Evolutionary conservation across 2,113 vertebrate species (phyloP).

Genomic region (Burhinus oedicnemus): DNA sequence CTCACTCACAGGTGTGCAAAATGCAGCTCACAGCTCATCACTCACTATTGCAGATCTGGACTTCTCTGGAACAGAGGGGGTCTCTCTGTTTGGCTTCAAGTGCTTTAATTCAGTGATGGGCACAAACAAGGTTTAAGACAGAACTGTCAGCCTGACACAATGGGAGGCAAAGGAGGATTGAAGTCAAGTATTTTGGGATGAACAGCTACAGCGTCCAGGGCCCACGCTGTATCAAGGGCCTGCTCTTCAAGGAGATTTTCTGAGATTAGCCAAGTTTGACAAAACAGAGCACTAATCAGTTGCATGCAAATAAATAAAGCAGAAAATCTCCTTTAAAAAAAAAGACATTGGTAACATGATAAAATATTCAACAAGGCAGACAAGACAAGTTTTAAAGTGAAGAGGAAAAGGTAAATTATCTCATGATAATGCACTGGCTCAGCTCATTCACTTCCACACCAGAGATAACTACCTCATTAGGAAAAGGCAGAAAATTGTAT

Average conservation of each 20-base stretch:
- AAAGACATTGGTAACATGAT: background rate
- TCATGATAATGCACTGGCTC: background rate
- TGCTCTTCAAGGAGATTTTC: background rate
- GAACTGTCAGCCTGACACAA: background rate
- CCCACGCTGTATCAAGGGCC: background rate
- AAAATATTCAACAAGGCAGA: slow-evolving; percentile 30
- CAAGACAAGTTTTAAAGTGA: background rate
- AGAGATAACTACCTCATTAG: background rate
- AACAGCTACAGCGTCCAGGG: background rate
- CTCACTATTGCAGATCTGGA: background rate
- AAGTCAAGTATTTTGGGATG: background rate
- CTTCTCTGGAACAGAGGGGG: background rate
- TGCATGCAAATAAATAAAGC: background rate
- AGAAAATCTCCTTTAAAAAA: background rate
- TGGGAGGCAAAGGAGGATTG: background rate
- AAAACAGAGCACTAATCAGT: background rate
- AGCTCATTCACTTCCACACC: background rate
- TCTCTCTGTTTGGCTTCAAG: background rate
- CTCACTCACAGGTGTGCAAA: background rate
- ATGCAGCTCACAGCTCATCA: background rate
- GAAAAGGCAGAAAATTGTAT: background rate
- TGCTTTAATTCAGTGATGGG: background rate
- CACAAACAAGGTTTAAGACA: background rate
- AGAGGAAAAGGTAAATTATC: background rate
- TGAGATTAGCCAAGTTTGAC: background rate